phyloP scores from a whole-genome alignment of 2,888 invertebrate genomes.

The Steromphala cineraria region DNA sequence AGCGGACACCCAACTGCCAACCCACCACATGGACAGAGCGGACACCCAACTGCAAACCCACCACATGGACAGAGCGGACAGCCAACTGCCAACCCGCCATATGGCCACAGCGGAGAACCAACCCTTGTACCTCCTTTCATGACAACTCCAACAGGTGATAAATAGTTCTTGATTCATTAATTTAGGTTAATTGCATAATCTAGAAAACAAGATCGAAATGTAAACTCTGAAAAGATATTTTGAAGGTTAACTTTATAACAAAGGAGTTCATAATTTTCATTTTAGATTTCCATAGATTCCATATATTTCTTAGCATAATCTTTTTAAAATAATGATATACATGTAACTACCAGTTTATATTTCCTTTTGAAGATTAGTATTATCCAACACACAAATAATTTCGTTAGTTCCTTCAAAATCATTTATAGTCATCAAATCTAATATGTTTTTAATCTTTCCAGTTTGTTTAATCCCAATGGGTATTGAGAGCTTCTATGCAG shows the following conservation, averaged over 20 bases:
- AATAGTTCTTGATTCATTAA: not conserved
- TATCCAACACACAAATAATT: too few relatives aligned
- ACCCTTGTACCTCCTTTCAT: not conserved
- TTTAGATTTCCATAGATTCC: too few relatives aligned
- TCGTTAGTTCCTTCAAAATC: too few relatives aligned
- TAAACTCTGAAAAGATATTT: too few relatives aligned
- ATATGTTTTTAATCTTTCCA: slow-evolving; percentile 25
- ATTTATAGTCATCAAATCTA: not conserved
- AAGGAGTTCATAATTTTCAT: too few relatives aligned
- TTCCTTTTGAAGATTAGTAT: too few relatives aligned
- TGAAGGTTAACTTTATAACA: too few relatives aligned
- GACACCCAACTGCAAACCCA: slow-evolving; percentile 13
- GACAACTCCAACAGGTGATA: not conserved
- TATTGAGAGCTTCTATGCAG: slow-evolving; percentile 45
- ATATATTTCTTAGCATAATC: too few relatives aligned
- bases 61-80: slow-evolving; percentile 2
- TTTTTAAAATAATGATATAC: too few relatives aligned
- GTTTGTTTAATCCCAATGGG: slow-evolving; percentile 64
- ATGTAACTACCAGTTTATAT: too few relatives aligned
- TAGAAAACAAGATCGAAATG: too few relatives aligned
- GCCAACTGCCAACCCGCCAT: slow-evolving; percentile 9
- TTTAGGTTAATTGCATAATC: too few relatives aligned
- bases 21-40: slow-evolving; percentile 3
- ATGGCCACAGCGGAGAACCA: not conserved
- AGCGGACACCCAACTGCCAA: slow-evolving; percentile 14